A percentile compares a stretch with the other conserved stretches of the same genome.
Evolutionary conservation across 2,797 vertebrate genomes (phyloP).

Genomic region (Sciaenops ocellatus): DNA sequence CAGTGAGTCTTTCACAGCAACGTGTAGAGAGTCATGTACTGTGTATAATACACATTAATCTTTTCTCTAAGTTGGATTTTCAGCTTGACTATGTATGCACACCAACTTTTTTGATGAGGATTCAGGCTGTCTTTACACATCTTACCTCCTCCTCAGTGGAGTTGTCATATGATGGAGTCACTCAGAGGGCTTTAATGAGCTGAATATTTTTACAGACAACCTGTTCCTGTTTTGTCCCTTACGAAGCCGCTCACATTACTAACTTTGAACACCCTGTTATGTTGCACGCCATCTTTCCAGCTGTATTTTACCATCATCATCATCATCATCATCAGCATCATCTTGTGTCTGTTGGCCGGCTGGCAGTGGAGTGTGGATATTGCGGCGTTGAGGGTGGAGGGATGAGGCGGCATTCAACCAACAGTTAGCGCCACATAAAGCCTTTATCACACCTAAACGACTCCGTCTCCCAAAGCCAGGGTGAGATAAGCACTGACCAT

Average conservation of each 20-base stretch:
- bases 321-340: too few relatives aligned
- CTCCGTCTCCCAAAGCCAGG: conserved; percentile 78
- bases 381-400: conserved; percentile 57
- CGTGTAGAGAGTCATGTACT: conserved; percentile 32
- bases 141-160: conserved; percentile 27
- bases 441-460: conserved; percentile 85
- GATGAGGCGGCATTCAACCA: conserved; percentile 74
- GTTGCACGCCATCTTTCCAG: conserved; percentile 42
- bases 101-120: conserved; percentile 47
- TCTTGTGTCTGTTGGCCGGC: conserved; percentile 32
- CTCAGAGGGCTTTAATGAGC: conserved; percentile 54
- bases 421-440: conserved; percentile 81
- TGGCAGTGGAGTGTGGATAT: conserved; percentile 65
- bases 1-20: conserved; percentile 32
- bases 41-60: conserved; percentile 65
- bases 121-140: conserved; percentile 41
- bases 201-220: conserved; percentile 53
- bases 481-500: conserved; percentile 81
- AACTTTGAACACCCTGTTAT: conserved; percentile 41
- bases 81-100: conserved; percentile 45
- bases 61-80: conserved; percentile 61
- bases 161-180: conserved; percentile 49
- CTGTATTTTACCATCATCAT: conserved; percentile 43
- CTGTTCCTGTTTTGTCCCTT: conserved; percentile 48
- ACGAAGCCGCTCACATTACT: conserved; percentile 50